Evolutionary conservation across 64 coral and sea anemone genomes (phyloP).

Genomic region (Trachythela sp.): DNA sequence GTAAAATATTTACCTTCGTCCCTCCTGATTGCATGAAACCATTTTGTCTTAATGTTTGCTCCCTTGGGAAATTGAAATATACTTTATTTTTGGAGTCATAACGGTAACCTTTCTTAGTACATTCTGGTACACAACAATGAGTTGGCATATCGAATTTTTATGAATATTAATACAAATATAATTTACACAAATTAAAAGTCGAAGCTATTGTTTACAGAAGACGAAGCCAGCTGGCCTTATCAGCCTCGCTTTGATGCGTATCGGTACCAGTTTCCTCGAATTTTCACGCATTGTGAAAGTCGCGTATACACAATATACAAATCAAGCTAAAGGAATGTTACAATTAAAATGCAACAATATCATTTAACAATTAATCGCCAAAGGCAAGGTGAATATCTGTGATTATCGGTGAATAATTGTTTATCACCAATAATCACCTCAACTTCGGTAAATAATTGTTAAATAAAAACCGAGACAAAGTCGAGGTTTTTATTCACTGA

Average conservation of each 20-base stretch:
- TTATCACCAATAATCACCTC: too few relatives aligned
- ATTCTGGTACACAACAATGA: slow-evolving; percentile 49
- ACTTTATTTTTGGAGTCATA: slow-evolving; percentile 32
- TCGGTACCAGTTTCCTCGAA: neutral
- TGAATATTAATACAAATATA: too few relatives aligned
- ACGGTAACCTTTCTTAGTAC: slow-evolving; percentile 45
- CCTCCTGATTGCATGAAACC: slow-evolving; percentile 55
- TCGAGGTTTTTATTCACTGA: too few relatives aligned
- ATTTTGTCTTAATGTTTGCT: slow-evolving; percentile 31
- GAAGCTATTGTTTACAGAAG: neutral
- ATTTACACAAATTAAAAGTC: neutral
- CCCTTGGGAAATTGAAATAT: slow-evolving; percentile 44
- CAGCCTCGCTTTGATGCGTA: neutral
- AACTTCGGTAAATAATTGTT: too few relatives aligned
- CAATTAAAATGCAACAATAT: too few relatives aligned
- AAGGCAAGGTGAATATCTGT: too few relatives aligned
- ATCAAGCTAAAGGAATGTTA: too few relatives aligned
- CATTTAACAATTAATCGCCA: too few relatives aligned
- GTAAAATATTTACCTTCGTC: slow-evolving; percentile 45
- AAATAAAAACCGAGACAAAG: too few relatives aligned
- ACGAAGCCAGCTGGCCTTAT: neutral
- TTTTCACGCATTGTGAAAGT: too few relatives aligned
- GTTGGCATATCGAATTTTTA: slow-evolving; percentile 42
- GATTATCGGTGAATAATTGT: too few relatives aligned
- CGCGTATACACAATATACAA: too few relatives aligned